Evolutionary conservation across 2,888 invertebrate species (phyloP).

Genomic region (Tetragonula carbonaria): DNA sequence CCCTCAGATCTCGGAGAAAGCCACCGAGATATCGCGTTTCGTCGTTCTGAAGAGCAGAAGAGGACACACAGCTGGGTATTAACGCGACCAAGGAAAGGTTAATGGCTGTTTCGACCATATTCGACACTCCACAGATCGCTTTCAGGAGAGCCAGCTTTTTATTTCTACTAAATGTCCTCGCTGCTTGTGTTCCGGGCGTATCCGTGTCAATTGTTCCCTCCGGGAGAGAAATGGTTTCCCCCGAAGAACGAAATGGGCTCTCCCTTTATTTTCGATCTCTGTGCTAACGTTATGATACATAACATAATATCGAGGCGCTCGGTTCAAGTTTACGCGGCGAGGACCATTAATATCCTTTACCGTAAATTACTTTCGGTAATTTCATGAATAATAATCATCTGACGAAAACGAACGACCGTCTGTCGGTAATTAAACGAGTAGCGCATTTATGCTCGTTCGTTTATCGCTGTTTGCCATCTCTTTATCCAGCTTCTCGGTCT

Average conservation of each 20-base stretch:
- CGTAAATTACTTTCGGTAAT: too few relatives aligned
- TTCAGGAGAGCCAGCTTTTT: slow-evolving; percentile 5
- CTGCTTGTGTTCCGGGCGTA: not conserved
- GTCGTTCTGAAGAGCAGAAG: slow-evolving; percentile 28
- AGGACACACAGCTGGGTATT: slow-evolving; percentile 54
- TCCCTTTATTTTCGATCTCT: not conserved
- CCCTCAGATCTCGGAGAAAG: not conserved
- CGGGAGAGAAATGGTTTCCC: not conserved
- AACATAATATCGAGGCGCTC: too few relatives aligned
- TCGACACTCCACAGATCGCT: slow-evolving; percentile 16
- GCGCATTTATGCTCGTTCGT: not conserved
- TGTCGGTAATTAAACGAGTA: not conserved
- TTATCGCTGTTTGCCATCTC: not conserved
- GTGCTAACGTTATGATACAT: not conserved
- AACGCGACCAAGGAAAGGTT: slow-evolving; percentile 45
- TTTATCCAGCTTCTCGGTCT: not conserved
- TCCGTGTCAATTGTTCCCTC: slow-evolving; percentile 29
- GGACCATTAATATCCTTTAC: too few relatives aligned
- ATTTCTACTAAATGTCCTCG: not conserved
- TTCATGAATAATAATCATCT: not conserved
- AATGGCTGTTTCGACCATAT: slow-evolving; percentile 53
- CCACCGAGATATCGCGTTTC: slow-evolving; percentile 28
- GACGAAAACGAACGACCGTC: not conserved
- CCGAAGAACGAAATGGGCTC: not conserved
- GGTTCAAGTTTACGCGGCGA: too few relatives aligned